Evolutionary conservation across 2,888 invertebrate species (phyloP).

Genomic region (Sinohyriopsis cumingii): DNA sequence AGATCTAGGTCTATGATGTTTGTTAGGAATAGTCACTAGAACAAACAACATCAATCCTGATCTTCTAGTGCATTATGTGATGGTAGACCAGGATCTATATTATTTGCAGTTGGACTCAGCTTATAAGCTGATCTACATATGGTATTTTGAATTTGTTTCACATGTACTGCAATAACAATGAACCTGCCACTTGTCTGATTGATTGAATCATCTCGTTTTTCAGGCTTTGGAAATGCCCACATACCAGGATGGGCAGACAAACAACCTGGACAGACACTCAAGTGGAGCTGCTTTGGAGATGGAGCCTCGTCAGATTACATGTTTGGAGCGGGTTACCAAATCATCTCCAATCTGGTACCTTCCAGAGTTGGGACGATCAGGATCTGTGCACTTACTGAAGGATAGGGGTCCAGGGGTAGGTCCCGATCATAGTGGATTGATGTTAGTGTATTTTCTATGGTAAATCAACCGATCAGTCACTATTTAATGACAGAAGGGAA

Average conservation of each 20-base stretch:
- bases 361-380: conserved; percentile 92
- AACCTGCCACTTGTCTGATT: too few species aligned
- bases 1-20: too few species aligned
- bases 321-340: conserved; percentile 89
- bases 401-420: conserved; percentile 93
- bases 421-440: conserved; percentile 34
- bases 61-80: too few species aligned
- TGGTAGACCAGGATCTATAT: too few species aligned
- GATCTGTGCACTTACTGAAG: conserved; percentile 93
- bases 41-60: too few species aligned
- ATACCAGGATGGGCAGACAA: conserved; percentile 12
- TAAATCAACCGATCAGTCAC: not conserved
- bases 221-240: conserved; percentile 42
- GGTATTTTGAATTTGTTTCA: too few species aligned
- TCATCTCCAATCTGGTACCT: conserved; percentile 97
- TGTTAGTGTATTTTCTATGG: not conserved
- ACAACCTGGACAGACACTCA: conserved; percentile 1
- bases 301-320: conserved; percentile 57
- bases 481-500: not conserved
- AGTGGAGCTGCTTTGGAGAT: conserved; percentile 39
- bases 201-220: conserved; percentile 2
- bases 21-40: too few species aligned
- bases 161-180: too few species aligned
- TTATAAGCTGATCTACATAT: too few species aligned
- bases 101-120: too few species aligned